Conservation (phyloP, 92 coral and sea anemone species). For the Zoanthus sociatus region DNA sequence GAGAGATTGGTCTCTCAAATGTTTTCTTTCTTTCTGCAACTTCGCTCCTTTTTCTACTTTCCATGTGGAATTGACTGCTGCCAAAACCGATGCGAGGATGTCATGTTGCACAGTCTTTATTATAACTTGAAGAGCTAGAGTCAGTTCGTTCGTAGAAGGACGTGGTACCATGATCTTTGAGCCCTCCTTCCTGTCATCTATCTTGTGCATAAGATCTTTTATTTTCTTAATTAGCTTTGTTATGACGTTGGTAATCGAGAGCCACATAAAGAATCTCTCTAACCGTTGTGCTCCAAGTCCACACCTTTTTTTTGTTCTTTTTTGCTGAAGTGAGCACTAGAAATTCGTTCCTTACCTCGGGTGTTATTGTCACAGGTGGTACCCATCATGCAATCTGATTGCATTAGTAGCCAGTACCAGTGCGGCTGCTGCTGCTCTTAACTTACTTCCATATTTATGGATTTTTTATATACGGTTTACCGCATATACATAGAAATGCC, state of each 20-base stretch:
- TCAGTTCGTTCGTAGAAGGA: not conserved
- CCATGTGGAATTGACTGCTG: not conserved
- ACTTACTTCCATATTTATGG: conserved; percentile 37
- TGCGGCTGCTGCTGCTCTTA: not conserved
- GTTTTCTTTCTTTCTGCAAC: not conserved
- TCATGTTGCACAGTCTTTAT: not conserved
- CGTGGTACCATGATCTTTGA: not conserved
- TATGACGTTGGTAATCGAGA: not conserved
- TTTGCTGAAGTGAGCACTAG: too few species aligned
- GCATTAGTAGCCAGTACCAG: not conserved
- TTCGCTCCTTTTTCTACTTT: not conserved
- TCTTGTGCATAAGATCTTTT: not conserved
- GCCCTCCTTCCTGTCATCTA: not conserved
- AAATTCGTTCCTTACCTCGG: not conserved
- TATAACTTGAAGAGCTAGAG: not conserved
- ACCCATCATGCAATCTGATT: conserved; percentile 35
- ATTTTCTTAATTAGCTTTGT: not conserved
- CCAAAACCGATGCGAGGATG: not conserved
- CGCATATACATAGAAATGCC: too few species aligned
- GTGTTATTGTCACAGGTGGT: not conserved
- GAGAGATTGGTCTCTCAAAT: not conserved
- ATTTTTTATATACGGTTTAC: too few species aligned
- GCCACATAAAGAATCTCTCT: not conserved
- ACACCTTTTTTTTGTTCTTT: too few species aligned
- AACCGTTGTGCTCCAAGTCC: not conserved